Evolutionary conservation across 2,888 invertebrate species (phyloP), one percentile per base, ranked within the genome.

Genomic region (Sphinx pinastri): DNA sequence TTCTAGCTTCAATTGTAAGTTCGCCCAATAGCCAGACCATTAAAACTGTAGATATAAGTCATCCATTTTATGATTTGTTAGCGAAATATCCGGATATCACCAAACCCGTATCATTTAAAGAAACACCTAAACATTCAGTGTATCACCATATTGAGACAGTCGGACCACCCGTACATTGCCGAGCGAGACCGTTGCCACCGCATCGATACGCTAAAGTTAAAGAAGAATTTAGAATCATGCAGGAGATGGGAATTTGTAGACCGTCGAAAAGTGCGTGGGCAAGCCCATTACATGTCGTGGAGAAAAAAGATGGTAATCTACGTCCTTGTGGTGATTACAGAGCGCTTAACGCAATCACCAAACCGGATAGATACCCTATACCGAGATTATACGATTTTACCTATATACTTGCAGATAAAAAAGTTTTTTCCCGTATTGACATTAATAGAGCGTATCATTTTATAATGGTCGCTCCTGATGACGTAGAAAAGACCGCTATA

Each of bases 111-210:
- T 63, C 52, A 7, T 68, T 68, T 55, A 68, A 55, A 54, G 66
- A 68, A 14, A 11, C 16, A 14, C 67, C 76, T 0, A 54, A 69
- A 19, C 75, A 80, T 58, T 55, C 70, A 13, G 77, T 77, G 0
- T 55, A 51, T 0, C 87, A 85, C 70, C 73, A 79, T 66, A 85
- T 88, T 0, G 73, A 80, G 69, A 86, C 88, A 8, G 72, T 74
- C 0, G 88, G 87, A 13, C 82, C 84, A 31, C 85, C 87, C 0
- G 79, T 84, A 2, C 71, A 72, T 67, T 80, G 81, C 2, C 74
- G 79, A 8, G 76, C 86, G 0, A 71, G 88, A 14, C 81, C 85
- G 0, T 72, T 90, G 1, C 76, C 80, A 1, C 85, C 84, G 0
- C 83, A 85, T 5, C 76, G 81, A 25, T 81, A 86, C 13, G 51